These are phyloP conservation scores for Mythimna ferrago DNA, from an alignment of 2,888 invertebrate genomes.

Conservation along the genomic window DNA sequence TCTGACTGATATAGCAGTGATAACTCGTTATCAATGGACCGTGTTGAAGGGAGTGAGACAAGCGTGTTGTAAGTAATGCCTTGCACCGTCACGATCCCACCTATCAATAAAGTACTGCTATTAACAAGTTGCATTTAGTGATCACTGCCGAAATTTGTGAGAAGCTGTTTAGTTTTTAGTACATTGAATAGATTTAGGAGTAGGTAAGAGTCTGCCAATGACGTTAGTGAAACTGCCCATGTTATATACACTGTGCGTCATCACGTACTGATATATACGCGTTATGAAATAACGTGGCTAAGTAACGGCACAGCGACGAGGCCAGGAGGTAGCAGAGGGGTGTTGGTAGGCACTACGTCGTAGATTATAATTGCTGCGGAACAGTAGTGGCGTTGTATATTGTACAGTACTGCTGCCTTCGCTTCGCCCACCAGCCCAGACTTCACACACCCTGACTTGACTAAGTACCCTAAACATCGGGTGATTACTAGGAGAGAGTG, in stretches of 20 bases:
- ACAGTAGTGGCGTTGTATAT: slow-evolving; percentile 50
- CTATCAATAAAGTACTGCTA: slow-evolving; percentile 70
- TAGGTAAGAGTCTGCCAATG: slow-evolving; percentile 31
- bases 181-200: slow-evolving; percentile 33
- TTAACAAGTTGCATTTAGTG: slow-evolving; percentile 50
- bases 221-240: slow-evolving; percentile 15
- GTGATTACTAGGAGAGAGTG: neutral
- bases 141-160: slow-evolving; percentile 47
- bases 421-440: slow-evolving; percentile 7
- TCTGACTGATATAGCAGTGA: slow-evolving; percentile 12
- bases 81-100: slow-evolving; percentile 32
- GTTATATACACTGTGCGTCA: neutral
- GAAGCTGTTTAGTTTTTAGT: slow-evolving; percentile 42
- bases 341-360: slow-evolving; percentile 57
- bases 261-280: neutral
- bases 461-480: neutral
- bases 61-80: slow-evolving; percentile 22
- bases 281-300: slow-evolving; percentile 30
- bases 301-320: neutral
- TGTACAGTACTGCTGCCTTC: slow-evolving; percentile 47
- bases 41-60: slow-evolving; percentile 1
- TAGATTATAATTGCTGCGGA: slow-evolving; percentile 49
- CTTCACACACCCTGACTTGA: slow-evolving; percentile 5
- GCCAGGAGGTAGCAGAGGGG: slow-evolving; percentile 35
- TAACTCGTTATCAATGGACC: neutral